A percentile compares a stretch with the other conserved stretches of the same genome.
Evolutionary conservation across 2,113 vertebrate species (phyloP).

Genomic region (Pyrgilauda ruficollis): DNA sequence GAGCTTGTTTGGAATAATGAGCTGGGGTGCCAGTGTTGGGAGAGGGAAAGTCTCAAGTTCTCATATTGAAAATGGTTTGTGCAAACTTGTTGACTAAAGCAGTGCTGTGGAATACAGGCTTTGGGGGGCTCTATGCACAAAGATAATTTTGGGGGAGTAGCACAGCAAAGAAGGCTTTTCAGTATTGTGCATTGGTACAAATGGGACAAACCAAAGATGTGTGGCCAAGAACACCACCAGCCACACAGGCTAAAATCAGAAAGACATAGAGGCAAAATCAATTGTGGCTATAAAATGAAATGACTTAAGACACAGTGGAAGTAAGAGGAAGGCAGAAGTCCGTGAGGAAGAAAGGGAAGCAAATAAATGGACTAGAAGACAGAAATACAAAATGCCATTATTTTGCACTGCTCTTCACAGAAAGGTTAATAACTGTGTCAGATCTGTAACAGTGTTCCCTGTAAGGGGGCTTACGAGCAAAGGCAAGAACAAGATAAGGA

Average conservation of each 20-base stretch:
- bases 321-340: not conserved
- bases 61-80: not conserved
- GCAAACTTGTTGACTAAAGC: not conserved
- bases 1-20: not conserved
- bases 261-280: not conserved
- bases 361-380: not conserved
- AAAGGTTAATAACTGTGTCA: constrained; percentile 61
- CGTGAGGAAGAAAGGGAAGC: not conserved
- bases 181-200: not conserved
- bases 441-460: constrained; percentile 20
- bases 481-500: constrained; percentile 58
- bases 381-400: constrained; percentile 38
- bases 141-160: not conserved
- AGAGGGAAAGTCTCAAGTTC: fast-evolving
- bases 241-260: not conserved
- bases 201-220: not conserved
- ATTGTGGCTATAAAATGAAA: not conserved
- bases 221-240: not conserved
- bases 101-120: not conserved
- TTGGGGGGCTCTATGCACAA: not conserved
- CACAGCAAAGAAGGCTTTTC: not conserved
- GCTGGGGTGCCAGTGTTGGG: not conserved
- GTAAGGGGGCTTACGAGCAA: constrained; percentile 1
- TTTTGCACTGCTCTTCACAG: constrained; percentile 2
- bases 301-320: not conserved